Base-by-base conservation (phyloP, 2,113 vertebrate species). In the Saccopteryx bilineata region DNA sequence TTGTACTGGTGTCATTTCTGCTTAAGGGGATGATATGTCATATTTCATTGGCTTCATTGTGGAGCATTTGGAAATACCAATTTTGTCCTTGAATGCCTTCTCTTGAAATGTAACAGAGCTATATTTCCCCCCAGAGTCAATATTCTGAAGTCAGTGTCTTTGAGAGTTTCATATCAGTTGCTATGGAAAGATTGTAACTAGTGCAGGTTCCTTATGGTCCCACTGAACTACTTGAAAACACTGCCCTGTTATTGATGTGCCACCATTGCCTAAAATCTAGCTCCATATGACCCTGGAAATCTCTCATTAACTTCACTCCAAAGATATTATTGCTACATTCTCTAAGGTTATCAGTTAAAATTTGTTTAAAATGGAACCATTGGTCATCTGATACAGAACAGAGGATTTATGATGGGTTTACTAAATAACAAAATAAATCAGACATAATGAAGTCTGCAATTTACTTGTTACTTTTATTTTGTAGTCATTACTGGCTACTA, bases 371-470 rank as follows among this genome's bases (percentile, higher is more conserved):
- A 79, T 85, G 5, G 7, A 72, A 83, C 17, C 5, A 26, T 12
- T 91, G 52, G 26, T n/a, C 33, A 71, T 83, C 72, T 24, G 17
- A 60, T 58, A 31, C 3, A 68, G 46, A 92, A 65, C 8, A 46
- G 7, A 61, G 31, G 24, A 85, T 7, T 39, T 13, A 52, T 52
- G 5, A 4, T 3, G 63, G 5, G 7, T n/a, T 46, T 72, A 56
- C 50, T 83, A 66, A 69, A 72, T 80, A 54, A 33, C 8, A 75
- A 85, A 65, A 88, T 52, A 87, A 83, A 76, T 75, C 7, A 82
- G 24, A 85, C 82, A 31, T 46, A 9, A 65, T 81, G 15, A 60
- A 11, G n/a, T 60, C 13, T 48, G 5, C 0, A 90, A 75, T 80
- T 60, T 78, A 52, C 19, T 1, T 31, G 0, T 69, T 58, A 56